Evolutionary conservation across 2,888 invertebrate species (phyloP).

Genomic region (Zaprionus bogoriensis): DNA sequence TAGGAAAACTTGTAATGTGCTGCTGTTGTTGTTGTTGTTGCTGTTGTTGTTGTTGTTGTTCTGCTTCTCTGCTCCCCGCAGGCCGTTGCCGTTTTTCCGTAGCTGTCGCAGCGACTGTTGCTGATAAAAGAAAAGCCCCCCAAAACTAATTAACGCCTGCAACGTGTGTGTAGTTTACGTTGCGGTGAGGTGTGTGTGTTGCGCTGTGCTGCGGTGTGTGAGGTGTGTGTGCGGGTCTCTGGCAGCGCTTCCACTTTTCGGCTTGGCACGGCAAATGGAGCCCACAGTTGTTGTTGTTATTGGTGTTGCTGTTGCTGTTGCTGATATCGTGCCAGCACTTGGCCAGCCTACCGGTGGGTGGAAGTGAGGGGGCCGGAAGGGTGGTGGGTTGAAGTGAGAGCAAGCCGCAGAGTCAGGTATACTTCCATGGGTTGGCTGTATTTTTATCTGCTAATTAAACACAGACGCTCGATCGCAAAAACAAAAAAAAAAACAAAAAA

Average conservation of each 20-base stretch:
- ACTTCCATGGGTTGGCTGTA: constrained; percentile 61
- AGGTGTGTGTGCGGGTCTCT: constrained; percentile 37
- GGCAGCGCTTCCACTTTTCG: constrained; percentile 28
- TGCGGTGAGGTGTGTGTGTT: neutral
- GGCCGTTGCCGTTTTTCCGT: neutral
- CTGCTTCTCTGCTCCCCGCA: neutral
- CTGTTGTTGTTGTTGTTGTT: constrained; percentile 7
- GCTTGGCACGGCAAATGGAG: constrained; percentile 30
- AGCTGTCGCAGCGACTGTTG: constrained; percentile 16
- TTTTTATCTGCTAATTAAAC: constrained; percentile 80
- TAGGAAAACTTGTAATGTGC: constrained; percentile 45
- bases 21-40: constrained; percentile 21
- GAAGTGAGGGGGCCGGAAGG: neutral
- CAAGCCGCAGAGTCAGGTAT: constrained; percentile 22
- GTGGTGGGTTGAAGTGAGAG: constrained; percentile 7
- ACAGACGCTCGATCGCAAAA: constrained; percentile 70
- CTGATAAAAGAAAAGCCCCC: constrained; percentile 71
- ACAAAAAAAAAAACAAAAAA: constrained; percentile 19
- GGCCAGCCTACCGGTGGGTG: neutral
- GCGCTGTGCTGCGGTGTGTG: neutral
- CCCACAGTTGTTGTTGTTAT: constrained; percentile 14
- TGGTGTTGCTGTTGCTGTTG: constrained; percentile 16
- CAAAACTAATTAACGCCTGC: constrained; percentile 77
- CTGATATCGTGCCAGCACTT: constrained; percentile 44
- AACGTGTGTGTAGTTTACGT: constrained; percentile 51